Evolutionary conservation across 2,797 vertebrate species (phyloP), one percentile per base, ranked within the genome.

Genomic region (Esox masquinongy): DNA sequence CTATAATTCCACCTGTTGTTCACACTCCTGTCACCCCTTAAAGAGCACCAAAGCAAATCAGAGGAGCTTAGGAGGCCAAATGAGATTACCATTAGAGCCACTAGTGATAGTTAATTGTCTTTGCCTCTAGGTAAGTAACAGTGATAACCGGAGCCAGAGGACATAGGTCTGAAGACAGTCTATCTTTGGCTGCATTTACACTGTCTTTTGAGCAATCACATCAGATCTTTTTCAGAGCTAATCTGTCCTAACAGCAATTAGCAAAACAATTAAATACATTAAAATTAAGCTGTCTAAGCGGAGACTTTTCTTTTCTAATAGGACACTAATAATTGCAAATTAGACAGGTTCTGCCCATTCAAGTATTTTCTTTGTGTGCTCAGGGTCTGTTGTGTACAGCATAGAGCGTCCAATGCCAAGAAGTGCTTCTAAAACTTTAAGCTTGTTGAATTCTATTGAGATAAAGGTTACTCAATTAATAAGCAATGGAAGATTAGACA

Each of bases 101-200:
- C 82, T 84, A 87, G 90, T 83, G 88, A 83, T 87, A 84, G 88
- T 92, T 92, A 93, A 93, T 92, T 87, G 88, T 89, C 85, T 92
- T 93, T 90, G 69, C 79, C 76, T 50, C 83, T 88, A 88, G 80
- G 85, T 92, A 89, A 92, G 89, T 85, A 87, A 85, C 80, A 78
- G 82, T 82, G 83, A 90, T 81, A 84, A 87, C 84, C 79, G 88
- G 84, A 79, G 76, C 83, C 80, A 77, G 49, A 7, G 64, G 67
- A 72, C 15, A 73, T 70, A 34, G 17, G 34, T 19, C 66, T 34
- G 6, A 34, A 68, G 17, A 68, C 31, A 22, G 78, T 72, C 12
- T 16, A 56, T 22, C 19, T 56, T 56, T 56, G 53, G 39, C 9
- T 43, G 39, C 39, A 9, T 43, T 43, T 43, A 43, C 39, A 43